These are phyloP conservation scores for Exocentrus adspersus DNA, from an alignment of 2,888 invertebrate species.

Conservation along the genomic window DNA sequence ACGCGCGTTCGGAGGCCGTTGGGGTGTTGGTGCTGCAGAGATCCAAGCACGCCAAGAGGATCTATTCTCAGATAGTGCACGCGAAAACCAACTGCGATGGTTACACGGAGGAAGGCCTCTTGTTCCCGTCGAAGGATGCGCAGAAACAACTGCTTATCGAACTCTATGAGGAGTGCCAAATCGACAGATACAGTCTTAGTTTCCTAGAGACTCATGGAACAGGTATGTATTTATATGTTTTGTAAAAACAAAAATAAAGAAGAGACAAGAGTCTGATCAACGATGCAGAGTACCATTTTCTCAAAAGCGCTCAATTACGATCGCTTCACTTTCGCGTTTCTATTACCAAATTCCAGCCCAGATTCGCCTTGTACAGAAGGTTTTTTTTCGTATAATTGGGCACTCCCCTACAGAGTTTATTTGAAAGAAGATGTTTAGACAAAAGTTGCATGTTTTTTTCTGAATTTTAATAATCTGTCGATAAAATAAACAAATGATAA, in stretches of 20 bases:
- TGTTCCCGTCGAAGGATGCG: conserved; percentile 62
- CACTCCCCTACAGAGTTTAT: no score
- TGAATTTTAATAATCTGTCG: no score
- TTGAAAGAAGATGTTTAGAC: no score
- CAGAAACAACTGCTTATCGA: conserved; percentile 71
- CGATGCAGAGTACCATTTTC: no score
- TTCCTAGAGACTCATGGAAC: conserved; percentile 91
- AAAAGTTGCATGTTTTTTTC: no score
- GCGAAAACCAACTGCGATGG: conserved; percentile 59
- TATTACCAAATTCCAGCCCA: no score
- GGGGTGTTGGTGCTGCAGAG: conserved; percentile 78
- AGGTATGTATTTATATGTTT: conserved; percentile 60
- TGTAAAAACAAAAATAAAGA: background rate
- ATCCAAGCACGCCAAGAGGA: conserved; percentile 63
- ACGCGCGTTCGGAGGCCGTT: conserved; percentile 82
- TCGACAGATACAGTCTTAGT: conserved; percentile 75
- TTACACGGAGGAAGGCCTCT: conserved; percentile 59
- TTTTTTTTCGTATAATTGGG: no score
- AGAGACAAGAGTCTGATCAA: no score
- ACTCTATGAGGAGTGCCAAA: conserved; percentile 74
- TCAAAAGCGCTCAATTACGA: no score
- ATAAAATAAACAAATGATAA: no score
- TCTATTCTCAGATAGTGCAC: conserved; percentile 64
- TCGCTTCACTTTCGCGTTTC: no score
- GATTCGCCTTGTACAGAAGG: no score